Conservation (phyloP, 1,140 invertebrate species). For the Araneus ventricosus region DNA sequence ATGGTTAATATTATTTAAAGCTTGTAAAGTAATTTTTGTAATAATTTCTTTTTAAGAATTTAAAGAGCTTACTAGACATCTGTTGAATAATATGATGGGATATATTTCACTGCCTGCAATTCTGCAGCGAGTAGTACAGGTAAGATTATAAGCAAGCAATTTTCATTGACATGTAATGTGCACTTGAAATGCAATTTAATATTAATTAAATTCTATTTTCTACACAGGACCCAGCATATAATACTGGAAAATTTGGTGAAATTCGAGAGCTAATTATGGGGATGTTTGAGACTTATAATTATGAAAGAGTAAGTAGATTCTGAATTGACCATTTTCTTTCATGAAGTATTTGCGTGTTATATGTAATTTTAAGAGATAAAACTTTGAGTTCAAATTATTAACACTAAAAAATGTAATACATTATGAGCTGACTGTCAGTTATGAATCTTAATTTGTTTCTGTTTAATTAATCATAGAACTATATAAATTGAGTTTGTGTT, state of each 20-base stretch:
- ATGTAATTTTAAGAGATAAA: too few species aligned
- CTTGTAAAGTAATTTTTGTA: too few species aligned
- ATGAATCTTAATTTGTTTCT: too few species aligned
- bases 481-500: too few species aligned
- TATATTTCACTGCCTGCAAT: conserved; percentile 83
- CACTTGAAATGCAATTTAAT: not conserved
- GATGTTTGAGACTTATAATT: conserved; percentile 83
- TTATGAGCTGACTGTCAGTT: too few species aligned
- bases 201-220: conserved; percentile 32
- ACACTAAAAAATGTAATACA: too few species aligned
- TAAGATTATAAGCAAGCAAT: conserved; percentile 56
- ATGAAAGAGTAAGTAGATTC: conserved; percentile 80
- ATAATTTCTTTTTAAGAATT: conserved; percentile 76
- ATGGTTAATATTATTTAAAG: too few species aligned
- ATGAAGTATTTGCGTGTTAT: too few species aligned
- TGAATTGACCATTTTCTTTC: too few species aligned
- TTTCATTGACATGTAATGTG: not conserved
- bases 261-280: conserved; percentile 82
- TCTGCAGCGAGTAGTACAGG: conserved; percentile 82
- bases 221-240: conserved; percentile 82
- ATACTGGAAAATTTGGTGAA: conserved; percentile 83
- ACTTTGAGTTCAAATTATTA: too few species aligned
- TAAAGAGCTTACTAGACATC: conserved; percentile 81
- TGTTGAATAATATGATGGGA: conserved; percentile 84
- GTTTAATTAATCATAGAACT: too few species aligned